phyloP scores from a whole-genome alignment of 1,140 invertebrate species.

The Sipha flava region DNA sequence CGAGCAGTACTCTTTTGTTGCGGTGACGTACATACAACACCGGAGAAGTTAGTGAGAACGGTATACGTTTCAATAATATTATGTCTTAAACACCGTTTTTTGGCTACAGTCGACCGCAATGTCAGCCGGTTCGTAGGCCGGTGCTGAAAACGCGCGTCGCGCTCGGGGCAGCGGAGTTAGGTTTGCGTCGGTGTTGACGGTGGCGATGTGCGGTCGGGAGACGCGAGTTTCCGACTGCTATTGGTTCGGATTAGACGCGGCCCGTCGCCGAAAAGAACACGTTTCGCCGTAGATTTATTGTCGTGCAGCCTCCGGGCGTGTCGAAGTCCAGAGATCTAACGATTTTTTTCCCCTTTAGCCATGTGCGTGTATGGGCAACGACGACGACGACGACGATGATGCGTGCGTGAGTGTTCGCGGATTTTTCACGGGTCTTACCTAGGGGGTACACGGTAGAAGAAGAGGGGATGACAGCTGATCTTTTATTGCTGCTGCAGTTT shows the following conservation, averaged over 20 bases:
- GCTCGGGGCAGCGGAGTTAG: no score
- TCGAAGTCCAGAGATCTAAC: slow-evolving; percentile 10
- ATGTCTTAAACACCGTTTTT: no score
- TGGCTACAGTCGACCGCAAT: no score
- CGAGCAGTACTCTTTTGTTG: no score
- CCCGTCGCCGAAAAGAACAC: neutral
- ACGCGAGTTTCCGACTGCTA: no score
- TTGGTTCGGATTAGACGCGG: neutral
- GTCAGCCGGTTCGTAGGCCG: no score
- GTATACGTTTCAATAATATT: no score
- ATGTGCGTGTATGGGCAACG: neutral
- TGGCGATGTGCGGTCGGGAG: no score
- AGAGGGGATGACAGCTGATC: slow-evolving; percentile 12
- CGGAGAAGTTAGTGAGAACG: no score
- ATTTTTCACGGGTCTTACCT: neutral
- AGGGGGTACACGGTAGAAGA: neutral
- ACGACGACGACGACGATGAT: neutral
- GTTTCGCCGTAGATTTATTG: neutral
- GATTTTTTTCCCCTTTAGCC: neutral
- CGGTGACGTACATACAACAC: no score
- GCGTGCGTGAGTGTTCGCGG: neutral
- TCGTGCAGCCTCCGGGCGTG: neutral
- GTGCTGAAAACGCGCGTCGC: no score
- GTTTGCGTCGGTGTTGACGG: no score
- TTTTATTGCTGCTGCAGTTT: slow-evolving; percentile 31